A percentile compares a stretch with the other conserved stretches of the same genome.
Conservation (phyloP, 2,113 vertebrate species). For the Callocephalon fimbriatum region DNA sequence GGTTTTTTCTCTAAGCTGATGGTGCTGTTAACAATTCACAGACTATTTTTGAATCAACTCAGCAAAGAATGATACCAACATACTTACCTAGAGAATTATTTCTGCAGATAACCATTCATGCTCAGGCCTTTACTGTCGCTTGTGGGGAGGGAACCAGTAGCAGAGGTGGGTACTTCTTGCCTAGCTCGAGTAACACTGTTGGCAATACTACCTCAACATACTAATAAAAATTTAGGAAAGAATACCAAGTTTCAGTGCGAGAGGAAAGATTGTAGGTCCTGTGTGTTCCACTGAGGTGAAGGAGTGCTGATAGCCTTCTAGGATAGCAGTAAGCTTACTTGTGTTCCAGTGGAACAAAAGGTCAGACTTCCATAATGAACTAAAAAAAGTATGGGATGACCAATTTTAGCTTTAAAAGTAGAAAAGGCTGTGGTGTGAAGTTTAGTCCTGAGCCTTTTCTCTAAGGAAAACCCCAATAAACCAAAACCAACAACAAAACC, state of each 20-base stretch:
- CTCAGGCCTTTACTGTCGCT: neutral
- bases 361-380: neutral
- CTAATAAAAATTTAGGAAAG: neutral
- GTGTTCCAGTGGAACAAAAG: neutral
- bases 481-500: neutral
- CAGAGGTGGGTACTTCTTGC: neutral
- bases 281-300: neutral
- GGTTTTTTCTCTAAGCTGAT: neutral
- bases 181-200: neutral
- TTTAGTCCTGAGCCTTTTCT: neutral
- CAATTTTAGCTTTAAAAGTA: neutral
- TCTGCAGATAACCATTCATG: neutral
- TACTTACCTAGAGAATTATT: neutral
- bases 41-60: neutral
- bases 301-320: neutral
- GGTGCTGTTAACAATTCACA: neutral
- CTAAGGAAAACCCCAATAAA: neutral
- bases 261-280: neutral
- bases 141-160: neutral
- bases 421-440: neutral
- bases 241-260: neutral
- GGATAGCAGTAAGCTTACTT: neutral
- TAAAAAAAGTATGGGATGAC: neutral
- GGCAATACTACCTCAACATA: neutral
- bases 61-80: neutral